Evolutionary conservation across 2,797 vertebrate species (phyloP), one percentile per base, ranked within the genome.

Genomic region (Naso thynnoides): DNA sequence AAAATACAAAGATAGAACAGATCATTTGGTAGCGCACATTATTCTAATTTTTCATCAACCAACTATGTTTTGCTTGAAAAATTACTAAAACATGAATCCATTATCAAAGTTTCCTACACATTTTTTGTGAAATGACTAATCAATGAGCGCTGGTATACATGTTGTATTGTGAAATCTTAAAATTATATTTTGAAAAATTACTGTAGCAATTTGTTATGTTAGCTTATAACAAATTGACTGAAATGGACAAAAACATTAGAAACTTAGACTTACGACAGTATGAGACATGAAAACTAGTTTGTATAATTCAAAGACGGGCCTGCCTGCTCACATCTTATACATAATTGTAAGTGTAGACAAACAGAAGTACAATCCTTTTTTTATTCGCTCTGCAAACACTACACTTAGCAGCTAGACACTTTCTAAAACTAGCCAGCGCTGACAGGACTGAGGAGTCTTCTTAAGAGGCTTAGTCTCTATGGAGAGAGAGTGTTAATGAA

Each of bases 401-500:
- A 87, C 84, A 86, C 82, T 86, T 62, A 81, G 56, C 79, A 86
- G 76, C 74, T 36, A 72, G 79, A 89, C 78, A 79, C 81, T 86
- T 89, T 84, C 87, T 83, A 70, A 85, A 90, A 82, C 55, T 71
- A 61, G 31, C 59, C 61, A 39, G 75, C 72, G 27, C 73, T 78
- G 82, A 84, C 67, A 73, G 61, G 57, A 55, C 87, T 84, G 82
- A 91, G 83, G 87, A 91, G 81, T 83, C 92, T 93, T 94, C 92
- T 95, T 93, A 88, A 91, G 91, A 91, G 91, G 89, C 87, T 90
- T 86, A 86, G 83, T 86, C 89, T 92, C 87, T 95, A 90, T 93
- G 79, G 86, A 89, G n/a, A 76, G 88, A 92, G 85, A 92, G 94
- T 88, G 95, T 91, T 93, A 95, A 92, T 90, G 91, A 96, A 95